A percentile compares a stretch with the other conserved stretches of the same genome.
phyloP scores from a whole-genome alignment of 2,113 vertebrate genomes.

The Vimba vimba region DNA sequence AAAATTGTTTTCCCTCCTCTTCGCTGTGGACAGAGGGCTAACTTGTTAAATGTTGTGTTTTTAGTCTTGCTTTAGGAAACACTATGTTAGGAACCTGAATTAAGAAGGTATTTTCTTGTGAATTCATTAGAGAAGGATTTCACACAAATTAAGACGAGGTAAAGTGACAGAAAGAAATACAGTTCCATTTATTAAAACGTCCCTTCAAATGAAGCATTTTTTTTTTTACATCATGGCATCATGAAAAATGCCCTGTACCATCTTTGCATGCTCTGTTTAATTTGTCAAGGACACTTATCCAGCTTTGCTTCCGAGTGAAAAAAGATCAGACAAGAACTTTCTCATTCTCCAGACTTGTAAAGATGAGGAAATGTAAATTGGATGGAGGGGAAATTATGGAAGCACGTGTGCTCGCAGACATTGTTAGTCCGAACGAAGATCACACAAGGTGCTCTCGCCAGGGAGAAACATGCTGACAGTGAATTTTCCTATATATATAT shows the following conservation, averaged over 20 bases:
- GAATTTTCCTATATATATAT: constrained; percentile 61
- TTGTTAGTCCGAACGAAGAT: constrained; percentile 62
- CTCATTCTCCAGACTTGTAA: constrained; percentile 46
- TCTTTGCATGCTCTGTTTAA: background rate
- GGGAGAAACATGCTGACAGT: constrained; percentile 66
- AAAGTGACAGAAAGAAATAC: constrained; percentile 62
- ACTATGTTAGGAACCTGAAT: constrained; percentile 64
- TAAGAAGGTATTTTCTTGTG: constrained; percentile 67
- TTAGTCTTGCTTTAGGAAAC: constrained; percentile 69
- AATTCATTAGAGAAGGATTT: constrained; percentile 77
- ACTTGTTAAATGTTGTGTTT: constrained; percentile 72
- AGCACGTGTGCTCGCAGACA: constrained; percentile 56
- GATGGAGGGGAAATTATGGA: constrained; percentile 61
- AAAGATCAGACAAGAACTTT: constrained; percentile 14
- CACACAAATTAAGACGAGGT: constrained; percentile 76
- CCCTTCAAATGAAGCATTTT: constrained; percentile 41
- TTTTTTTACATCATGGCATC: constrained; percentile 47
- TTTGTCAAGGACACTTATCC: constrained; percentile 38
- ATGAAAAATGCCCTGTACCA: constrained; percentile 23
- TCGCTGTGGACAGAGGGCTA: constrained; percentile 68
- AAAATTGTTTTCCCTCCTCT: constrained; percentile 63
- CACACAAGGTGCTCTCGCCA: constrained; percentile 60
- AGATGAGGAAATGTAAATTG: constrained; percentile 65
- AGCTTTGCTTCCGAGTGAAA: background rate
- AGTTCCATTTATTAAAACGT: constrained; percentile 40